Evolutionary conservation across 1,140 invertebrate genomes (phyloP).

Genomic region (Penaeus vannamei): DNA sequence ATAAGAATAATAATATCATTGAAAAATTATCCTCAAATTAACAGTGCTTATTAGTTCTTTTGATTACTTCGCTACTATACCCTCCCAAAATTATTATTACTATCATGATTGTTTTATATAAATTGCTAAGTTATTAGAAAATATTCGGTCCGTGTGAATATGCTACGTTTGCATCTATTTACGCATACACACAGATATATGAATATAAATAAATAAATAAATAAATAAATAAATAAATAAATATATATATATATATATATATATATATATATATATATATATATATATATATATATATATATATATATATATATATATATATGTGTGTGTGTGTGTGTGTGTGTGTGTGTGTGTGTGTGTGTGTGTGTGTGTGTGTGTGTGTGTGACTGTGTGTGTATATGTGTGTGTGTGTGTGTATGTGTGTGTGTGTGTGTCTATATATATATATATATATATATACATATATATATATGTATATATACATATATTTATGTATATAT

Average conservation of each 20-base stretch:
- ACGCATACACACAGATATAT: slow-evolving; percentile 19
- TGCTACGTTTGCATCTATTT: background rate
- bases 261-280: slow-evolving; percentile 3
- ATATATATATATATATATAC: background rate
- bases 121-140: no score
- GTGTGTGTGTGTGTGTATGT: background rate
- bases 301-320: background rate
- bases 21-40: no score
- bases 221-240: background rate
- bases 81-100: no score
- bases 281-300: background rate
- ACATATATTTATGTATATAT: background rate
- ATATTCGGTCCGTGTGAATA: background rate
- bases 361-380: background rate
- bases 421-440: background rate
- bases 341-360: background rate
- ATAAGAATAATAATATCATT: no score
- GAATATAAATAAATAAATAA: slow-evolving; percentile 9
- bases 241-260: background rate
- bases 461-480: background rate
- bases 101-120: no score
- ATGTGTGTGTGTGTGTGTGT: background rate
- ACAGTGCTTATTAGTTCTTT: no score
- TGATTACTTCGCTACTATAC: no score
- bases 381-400: background rate